phyloP scores from a whole-genome alignment of 2,113 vertebrate species.

The Ramphastos sulfuratus region DNA sequence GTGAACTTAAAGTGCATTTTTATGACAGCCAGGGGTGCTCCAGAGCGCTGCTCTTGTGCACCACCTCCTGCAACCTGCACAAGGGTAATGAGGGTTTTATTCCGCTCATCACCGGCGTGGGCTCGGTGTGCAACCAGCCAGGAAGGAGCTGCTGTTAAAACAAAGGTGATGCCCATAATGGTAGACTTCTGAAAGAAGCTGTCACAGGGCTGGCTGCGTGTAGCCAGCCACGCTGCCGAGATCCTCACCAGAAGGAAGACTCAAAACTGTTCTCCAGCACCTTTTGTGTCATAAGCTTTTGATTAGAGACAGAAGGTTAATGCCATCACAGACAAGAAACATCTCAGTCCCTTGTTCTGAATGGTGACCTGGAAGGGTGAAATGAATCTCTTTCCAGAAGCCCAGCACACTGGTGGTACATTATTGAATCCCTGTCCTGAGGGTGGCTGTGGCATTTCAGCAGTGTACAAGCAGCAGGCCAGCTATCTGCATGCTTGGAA shows the following conservation, averaged over 20 bases:
- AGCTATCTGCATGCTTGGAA: conserved; percentile 23
- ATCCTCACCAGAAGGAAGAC: background rate
- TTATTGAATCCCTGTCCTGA: conserved; percentile 26
- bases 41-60: background rate
- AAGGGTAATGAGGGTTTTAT: background rate
- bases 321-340: conserved; percentile 3
- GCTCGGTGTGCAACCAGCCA: background rate
- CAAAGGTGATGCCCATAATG: background rate
- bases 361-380: conserved; percentile 32
- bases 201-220: background rate
- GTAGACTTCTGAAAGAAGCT: background rate
- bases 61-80: background rate
- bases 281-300: conserved; percentile 36
- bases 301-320: conserved; percentile 53
- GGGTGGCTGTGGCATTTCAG: conserved; percentile 51
- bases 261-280: background rate
- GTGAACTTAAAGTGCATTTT: conserved; percentile 7
- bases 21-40: background rate
- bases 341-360: background rate
- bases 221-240: background rate
- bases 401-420: accelerated
- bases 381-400: conserved; percentile 31
- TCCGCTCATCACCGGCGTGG: conserved; percentile 16
- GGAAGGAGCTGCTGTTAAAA: background rate
- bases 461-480: conserved; percentile 29